Base-by-base conservation (phyloP, 2,888 invertebrate genomes). In the Lucinisca nassula region DNA sequence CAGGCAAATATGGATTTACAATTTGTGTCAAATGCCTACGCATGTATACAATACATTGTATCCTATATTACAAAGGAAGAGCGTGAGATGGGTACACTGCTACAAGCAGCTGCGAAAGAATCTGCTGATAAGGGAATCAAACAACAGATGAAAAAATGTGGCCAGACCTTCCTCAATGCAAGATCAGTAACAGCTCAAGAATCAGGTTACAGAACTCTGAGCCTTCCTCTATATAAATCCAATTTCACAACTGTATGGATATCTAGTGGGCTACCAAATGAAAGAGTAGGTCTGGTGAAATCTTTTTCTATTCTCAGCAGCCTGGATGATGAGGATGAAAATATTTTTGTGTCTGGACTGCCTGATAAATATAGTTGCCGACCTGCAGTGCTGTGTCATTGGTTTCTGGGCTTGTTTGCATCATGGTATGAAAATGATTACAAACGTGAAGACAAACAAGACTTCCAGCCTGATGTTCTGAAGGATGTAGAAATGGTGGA, bases 11-110 rank as follows among this genome's bases (percentile, higher is more conserved):
- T 82, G 75, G 82, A 82, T 30, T 2, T 82, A 10, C 74, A 79
- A 45, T 79, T 38, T 81, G 76, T 85, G 38, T 27, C 73, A 27
- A 82, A 86, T 49, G 30, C 86, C 14, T 82, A 58, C n/a, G 40
- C 51, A 70, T 81, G 79, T 37, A 40, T 49, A 17, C 85, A 92
- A 27, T 96, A 96, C 81, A 93, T 95, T 49, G 91, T 82, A 2
- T 81, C 81, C 12, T 81, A 81, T 32, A 80, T 84, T 10, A 73
- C 49, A 8, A 82, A 76, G 67, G 70, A 35, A 37, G 76, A 82
- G 45, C 45, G 61, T 21, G 80, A 85, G n/a, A 81, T 86, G 80
- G 17, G 49, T 2, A 38, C 30, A 0, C 37, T 89, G n/a, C 49
- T 86, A 0, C 58, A 85, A 45, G 27, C 35, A 51, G 77, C 85